Conservation (phyloP, 92 coral and sea anemone species). For the Porites divaricata region DNA sequence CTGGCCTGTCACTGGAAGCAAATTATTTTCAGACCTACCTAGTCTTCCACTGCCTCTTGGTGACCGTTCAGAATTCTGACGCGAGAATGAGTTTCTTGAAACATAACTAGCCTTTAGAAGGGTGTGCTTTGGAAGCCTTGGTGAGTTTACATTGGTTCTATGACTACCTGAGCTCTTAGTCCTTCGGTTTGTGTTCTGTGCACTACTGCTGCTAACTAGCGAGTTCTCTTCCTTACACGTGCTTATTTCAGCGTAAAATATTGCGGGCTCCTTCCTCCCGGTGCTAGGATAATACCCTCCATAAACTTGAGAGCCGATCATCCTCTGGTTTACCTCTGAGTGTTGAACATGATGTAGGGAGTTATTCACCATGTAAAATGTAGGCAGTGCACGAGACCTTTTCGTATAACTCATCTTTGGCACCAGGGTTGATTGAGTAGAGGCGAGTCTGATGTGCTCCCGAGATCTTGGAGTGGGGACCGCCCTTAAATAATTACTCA, state of each 20-base stretch:
- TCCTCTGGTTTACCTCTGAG: conserved; percentile 11
- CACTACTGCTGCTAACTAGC: background rate
- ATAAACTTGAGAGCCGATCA: conserved; percentile 34
- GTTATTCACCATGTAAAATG: conserved; percentile 46
- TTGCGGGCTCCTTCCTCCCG: conserved; percentile 20
- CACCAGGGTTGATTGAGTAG: conserved; percentile 22
- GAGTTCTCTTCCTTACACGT: conserved; percentile 3
- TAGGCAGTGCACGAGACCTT: conserved; percentile 34
- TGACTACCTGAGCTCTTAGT: background rate
- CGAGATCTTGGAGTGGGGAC: conserved; percentile 47
- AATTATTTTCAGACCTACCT: background rate
- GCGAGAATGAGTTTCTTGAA: conserved; percentile 11
- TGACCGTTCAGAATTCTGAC: conserved; percentile 4
- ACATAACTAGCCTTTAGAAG: conserved; percentile 23
- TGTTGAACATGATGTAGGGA: conserved; percentile 6
- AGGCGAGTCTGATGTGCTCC: background rate
- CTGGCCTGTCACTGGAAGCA: conserved; percentile 34
- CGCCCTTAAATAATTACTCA: conserved; percentile 75
- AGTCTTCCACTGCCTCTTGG: background rate
- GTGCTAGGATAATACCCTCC: conserved; percentile 69
- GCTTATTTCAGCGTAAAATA: conserved; percentile 54
- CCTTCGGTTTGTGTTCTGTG: background rate
- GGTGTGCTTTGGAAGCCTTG: conserved; percentile 12
- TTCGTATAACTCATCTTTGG: conserved; percentile 82
- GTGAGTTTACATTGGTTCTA: background rate